phyloP scores from a whole-genome alignment of 2,797 vertebrate species.

The Anguilla marmorata region DNA sequence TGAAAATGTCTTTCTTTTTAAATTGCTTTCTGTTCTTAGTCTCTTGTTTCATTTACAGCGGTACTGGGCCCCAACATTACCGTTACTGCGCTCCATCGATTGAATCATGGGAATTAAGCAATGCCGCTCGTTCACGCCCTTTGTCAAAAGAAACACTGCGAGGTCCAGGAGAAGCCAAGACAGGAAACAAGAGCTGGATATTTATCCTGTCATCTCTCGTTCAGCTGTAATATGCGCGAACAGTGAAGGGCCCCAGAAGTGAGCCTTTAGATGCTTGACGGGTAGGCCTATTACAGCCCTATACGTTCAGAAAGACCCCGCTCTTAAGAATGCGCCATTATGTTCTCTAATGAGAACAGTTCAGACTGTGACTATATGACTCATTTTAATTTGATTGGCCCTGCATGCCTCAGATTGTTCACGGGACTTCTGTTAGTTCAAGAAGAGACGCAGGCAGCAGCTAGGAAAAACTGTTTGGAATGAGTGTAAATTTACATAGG shows the following conservation, averaged over 20 bases:
- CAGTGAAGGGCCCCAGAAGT: neutral
- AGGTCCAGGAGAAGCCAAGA: neutral
- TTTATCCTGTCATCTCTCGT: neutral
- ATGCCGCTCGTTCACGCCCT: neutral
- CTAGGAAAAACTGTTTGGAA: neutral
- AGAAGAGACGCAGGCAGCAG: neutral
- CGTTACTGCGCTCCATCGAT: neutral
- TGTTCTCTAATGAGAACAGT: neutral
- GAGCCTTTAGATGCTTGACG: neutral
- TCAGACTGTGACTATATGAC: neutral
- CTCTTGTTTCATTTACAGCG: neutral
- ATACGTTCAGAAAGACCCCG: neutral
- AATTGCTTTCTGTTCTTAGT: neutral
- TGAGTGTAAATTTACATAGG: neutral
- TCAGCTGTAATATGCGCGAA: neutral
- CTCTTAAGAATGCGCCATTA: neutral
- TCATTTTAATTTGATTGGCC: constrained; percentile 15
- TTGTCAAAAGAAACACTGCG: neutral
- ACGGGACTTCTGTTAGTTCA: neutral
- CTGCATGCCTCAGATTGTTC: constrained; percentile 13
- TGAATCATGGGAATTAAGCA: neutral
- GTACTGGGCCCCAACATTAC: neutral
- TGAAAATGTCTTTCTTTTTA: neutral
- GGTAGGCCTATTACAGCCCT: neutral
- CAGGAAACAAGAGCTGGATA: neutral